phyloP scores from a whole-genome alignment of 92 coral and sea anemone species.

The Diadumene lineata region DNA sequence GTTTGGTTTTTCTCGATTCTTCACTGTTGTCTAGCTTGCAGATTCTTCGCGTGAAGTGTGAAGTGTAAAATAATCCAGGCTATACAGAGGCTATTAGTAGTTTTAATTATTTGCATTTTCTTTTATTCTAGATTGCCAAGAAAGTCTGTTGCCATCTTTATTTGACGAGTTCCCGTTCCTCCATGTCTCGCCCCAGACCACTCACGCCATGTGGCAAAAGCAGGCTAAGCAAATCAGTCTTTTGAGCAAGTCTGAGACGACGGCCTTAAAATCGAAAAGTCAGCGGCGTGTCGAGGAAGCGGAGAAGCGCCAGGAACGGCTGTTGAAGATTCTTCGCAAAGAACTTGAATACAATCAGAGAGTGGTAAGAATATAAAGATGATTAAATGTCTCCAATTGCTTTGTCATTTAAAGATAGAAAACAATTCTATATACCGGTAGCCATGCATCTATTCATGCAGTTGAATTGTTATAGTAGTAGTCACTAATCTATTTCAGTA shows the following conservation, averaged over 20 bases:
- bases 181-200: slow-evolving; percentile 98
- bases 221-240: slow-evolving; percentile 86
- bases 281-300: slow-evolving; percentile 91
- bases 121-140: slow-evolving; percentile 52
- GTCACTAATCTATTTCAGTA: too few relatives aligned
- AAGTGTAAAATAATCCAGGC: too few relatives aligned
- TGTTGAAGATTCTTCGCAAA: slow-evolving; percentile 80
- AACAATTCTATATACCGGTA: too few relatives aligned
- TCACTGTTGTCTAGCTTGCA: not conserved
- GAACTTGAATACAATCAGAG: slow-evolving; percentile 88
- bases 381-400: too few relatives aligned
- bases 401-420: too few relatives aligned
- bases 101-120: too few relatives aligned
- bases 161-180: slow-evolving; percentile 95
- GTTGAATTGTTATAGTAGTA: not conserved
- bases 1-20: not conserved
- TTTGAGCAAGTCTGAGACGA: slow-evolving; percentile 64
- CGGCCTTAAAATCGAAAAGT: slow-evolving; percentile 53
- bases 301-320: slow-evolving; percentile 83
- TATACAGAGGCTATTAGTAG: too few relatives aligned
- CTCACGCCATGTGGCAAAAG: slow-evolving; percentile 90
- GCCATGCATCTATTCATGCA: too few relatives aligned
- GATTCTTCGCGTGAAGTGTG: too few relatives aligned
- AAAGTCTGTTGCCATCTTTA: slow-evolving; percentile 77
- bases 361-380: slow-evolving; percentile 87